Base-by-base conservation (phyloP, 2,888 invertebrate genomes). In the Conchocele bisecta region DNA sequence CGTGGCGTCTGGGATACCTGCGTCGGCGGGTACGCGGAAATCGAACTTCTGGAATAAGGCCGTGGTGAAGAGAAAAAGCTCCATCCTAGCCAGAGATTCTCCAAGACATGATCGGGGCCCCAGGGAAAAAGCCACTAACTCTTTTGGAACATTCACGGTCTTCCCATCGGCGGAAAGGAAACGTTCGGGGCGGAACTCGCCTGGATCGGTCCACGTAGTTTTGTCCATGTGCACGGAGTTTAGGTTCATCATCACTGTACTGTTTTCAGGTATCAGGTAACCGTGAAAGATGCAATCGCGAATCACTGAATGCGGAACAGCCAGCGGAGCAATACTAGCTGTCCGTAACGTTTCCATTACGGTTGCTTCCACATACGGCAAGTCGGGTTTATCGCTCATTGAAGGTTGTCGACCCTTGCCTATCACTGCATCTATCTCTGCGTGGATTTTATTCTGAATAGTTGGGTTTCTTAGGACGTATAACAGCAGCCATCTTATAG, bases 401-500 rank as follows among this genome's bases (percentile, higher is more conserved):
- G 68, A 60, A 0, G 85, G 84, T 3, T 71, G 56, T 2, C 82
- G 70, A 11, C 71, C 59, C 7, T 39, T 44, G 48, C 90, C 91
- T 53, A 92, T 89, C 46, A 92, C 88, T 5, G 81, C 73, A 26
- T 78, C 64, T 20, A 86, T 74, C 33, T 85, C 82, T 29, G 51
- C 41, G 41, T 71, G 75, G 46, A 79, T 71, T 29, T 66, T 77
- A 5, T 67, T 57, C 33, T 79, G 75, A 1, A 82, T 94, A 13
- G 95, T 93, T 37, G 95, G 95, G 87, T 97, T 94, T 51, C 95
- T 93, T 9, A 96, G 96, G 87, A 97, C 93, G 85, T 96, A 93
- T 74, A 95, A 95, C 4, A 97, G 92, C 67, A 95, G 94, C 93
- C 97, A 97, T 87, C 95, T 95, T 74, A 96, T 95, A 0, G 95